A percentile compares a stretch with the other conserved stretches of the same genome.
These are phyloP conservation scores for Bradypus variegatus DNA, from an alignment of 2,797 vertebrate genomes.

Conservation along the genomic window DNA sequence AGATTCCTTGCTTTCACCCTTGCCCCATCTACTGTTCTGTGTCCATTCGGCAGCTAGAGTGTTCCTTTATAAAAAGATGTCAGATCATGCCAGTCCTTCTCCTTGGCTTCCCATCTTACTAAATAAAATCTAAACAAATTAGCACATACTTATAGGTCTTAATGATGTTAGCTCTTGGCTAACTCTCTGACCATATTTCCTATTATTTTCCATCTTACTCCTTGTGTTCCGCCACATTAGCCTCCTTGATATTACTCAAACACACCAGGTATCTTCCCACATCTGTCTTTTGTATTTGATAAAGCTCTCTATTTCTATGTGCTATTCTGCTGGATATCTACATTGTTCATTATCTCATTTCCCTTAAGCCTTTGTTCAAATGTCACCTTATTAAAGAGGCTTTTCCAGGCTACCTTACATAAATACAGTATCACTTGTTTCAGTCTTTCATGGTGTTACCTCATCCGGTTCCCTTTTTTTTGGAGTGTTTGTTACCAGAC, in stretches of 20 bases:
- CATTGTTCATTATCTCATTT: conserved; percentile 17
- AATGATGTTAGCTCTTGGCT: background rate
- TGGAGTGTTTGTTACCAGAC: background rate
- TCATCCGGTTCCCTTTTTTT: background rate
- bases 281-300: background rate
- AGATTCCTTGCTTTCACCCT: background rate
- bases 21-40: background rate
- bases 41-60: background rate
- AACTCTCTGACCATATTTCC: background rate
- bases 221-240: background rate
- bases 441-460: background rate
- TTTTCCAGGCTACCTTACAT: background rate
- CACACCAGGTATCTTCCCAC: background rate
- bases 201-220: background rate
- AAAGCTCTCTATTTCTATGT: background rate
- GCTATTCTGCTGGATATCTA: background rate
- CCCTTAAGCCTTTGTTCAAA: background rate
- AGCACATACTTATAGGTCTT: background rate
- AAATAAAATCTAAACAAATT: conserved; percentile 4
- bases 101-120: background rate
- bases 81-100: background rate
- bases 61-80: background rate
- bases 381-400: conserved; percentile 10
- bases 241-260: background rate
- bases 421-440: background rate